These are phyloP conservation scores for Drosophila bocqueti DNA, from an alignment of 1,140 invertebrate genomes.

Conservation along the genomic window DNA sequence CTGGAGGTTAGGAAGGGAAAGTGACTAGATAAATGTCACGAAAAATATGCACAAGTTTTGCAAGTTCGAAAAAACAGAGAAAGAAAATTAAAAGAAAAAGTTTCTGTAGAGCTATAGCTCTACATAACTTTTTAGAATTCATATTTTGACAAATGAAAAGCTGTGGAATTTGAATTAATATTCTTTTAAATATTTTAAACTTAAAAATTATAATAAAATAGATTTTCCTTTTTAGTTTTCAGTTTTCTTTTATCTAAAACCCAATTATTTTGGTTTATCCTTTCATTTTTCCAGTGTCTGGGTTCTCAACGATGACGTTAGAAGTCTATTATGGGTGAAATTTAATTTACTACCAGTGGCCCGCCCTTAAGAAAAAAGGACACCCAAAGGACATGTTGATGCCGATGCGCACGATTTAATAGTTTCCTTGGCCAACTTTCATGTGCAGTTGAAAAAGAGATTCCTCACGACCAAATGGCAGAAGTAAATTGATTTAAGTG, in stretches of 20 bases:
- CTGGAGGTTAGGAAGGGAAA: not conserved
- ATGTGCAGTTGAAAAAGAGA: slow-evolving; percentile 49
- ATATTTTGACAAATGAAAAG: not conserved
- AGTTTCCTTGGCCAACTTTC: slow-evolving; percentile 48
- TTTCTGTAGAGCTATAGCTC: too few relatives aligned
- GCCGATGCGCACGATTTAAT: slow-evolving; percentile 73
- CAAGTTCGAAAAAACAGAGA: slow-evolving; percentile 6
- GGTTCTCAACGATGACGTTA: slow-evolving; percentile 37
- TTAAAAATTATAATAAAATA: not conserved
- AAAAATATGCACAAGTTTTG: slow-evolving; percentile 73
- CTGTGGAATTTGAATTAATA: too few relatives aligned
- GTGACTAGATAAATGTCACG: slow-evolving; percentile 30
- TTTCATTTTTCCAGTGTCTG: not conserved
- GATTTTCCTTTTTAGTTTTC: too few relatives aligned
- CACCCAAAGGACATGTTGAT: slow-evolving; percentile 38
- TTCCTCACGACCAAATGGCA: slow-evolving; percentile 50
- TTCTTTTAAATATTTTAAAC: too few relatives aligned
- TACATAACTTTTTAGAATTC: not conserved
- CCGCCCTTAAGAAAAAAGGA: slow-evolving; percentile 15
- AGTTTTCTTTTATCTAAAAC: too few relatives aligned
- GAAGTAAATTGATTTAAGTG: slow-evolving; percentile 80
- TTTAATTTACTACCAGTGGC: slow-evolving; percentile 71
- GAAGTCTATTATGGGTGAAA: slow-evolving; percentile 75
- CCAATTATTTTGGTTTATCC: too few relatives aligned
- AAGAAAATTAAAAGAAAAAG: not conserved